Percentiles rank a stretch among this genome's conserved stretches.
Evolutionary conservation across 2,113 vertebrate species (phyloP).

Genomic region (Cryptoleucopteryx plumbea): DNA sequence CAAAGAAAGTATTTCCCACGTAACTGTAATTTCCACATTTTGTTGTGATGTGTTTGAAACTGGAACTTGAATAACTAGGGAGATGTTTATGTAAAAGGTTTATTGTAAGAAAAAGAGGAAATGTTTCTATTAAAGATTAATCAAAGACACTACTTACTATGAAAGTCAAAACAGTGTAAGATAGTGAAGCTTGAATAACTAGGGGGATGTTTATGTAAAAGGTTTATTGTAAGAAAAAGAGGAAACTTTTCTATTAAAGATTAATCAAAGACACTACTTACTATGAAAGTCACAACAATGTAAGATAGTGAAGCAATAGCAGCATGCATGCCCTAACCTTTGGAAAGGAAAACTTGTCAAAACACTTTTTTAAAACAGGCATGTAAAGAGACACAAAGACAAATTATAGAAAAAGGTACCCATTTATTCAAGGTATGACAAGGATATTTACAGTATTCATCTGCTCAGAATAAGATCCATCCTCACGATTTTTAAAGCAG

Average conservation of each 20-base stretch:
- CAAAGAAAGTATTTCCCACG: not conserved
- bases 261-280: not conserved
- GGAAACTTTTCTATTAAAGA: not conserved
- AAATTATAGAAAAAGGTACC: constrained; percentile 72
- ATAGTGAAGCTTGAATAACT: not conserved
- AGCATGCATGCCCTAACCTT: not conserved
- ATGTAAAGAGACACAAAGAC: not conserved
- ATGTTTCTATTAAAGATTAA: not conserved
- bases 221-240: not conserved
- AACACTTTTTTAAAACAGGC: not conserved
- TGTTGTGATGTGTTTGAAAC: not conserved
- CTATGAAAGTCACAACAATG: not conserved
- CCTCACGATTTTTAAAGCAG: constrained; percentile 62
- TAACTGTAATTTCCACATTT: not conserved
- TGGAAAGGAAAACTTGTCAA: not conserved
- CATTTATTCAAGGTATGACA: constrained; percentile 81
- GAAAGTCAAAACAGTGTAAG: not conserved
- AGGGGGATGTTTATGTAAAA: not conserved
- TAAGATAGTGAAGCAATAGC: not conserved
- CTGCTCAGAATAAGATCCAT: constrained; percentile 61
- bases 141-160: not conserved
- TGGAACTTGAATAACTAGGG: not conserved
- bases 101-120: not conserved
- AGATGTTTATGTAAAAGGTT: not conserved
- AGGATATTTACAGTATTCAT: constrained; percentile 77